Evolutionary conservation across 2,888 invertebrate species (phyloP), one percentile per base, ranked within the genome.

Genomic region (Melanchra persicariae): DNA sequence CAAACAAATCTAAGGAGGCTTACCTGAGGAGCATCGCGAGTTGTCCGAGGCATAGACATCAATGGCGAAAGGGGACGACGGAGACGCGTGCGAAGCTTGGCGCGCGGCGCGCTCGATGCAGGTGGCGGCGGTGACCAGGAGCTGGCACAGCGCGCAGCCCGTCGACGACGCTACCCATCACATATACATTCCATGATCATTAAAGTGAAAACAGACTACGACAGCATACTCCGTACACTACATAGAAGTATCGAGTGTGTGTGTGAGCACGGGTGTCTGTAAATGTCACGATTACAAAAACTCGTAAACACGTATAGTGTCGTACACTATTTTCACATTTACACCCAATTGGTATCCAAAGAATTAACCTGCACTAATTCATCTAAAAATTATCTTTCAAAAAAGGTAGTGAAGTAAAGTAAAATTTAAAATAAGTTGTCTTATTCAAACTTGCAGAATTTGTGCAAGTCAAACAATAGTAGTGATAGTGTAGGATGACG

Each of bases 31-130:
- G 54, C 60, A 30, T 79, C 71, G 66, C 54, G 81, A 47, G 62
- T 76, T 24, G 70, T 79, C 65, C 65, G 76, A 60, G 74, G 77
- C 70, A 78, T 71, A 72, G 76, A 80, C 30, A 70, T 73, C 68
- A 73, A 73, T 54, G 76, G 81, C 30, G 68, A 82, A 34, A 71
- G 77, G 74, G 52, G 66, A 78, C 69, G 66, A 70, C 40, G 78
- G 78, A 62, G 66, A 77, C 47, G 81, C 88, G 77, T 73, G 81
- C 74, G 91, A 86, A 43, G 95, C 95, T 79, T 95, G 95, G 57
- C 90, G 91, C 74, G 94, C 86, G 49, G 95, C 95, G 87, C 92
- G 92, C 81, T 94, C 91, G 90, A 95, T 95, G 87, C 93, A 91
- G 88, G 88, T 90, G 54, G 93, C 91, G 17, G 95, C 94, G 85